Evolutionary conservation across 2,797 vertebrate species (phyloP).

Genomic region (Fistularia commersonii): DNA sequence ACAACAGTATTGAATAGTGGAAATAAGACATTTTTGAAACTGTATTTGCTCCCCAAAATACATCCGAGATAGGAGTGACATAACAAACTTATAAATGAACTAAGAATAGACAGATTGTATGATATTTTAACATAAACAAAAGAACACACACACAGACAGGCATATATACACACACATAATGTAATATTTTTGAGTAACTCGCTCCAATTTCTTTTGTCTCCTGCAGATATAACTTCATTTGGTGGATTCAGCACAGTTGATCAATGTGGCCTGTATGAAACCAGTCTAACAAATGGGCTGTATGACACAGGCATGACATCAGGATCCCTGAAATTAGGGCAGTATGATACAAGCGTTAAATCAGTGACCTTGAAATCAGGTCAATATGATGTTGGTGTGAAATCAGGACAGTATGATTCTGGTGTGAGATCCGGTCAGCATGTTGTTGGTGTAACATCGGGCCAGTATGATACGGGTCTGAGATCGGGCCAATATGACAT

Average conservation of each 20-base stretch:
- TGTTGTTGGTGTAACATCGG: constrained; percentile 5
- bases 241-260: constrained; percentile 43
- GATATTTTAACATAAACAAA: too few relatives aligned
- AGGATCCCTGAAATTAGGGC: constrained; percentile 17
- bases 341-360: constrained; percentile 24
- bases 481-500: constrained; percentile 18
- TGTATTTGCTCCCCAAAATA: too few relatives aligned
- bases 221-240: constrained; percentile 39
- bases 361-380: constrained; percentile 24
- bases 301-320: constrained; percentile 68
- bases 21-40: too few relatives aligned
- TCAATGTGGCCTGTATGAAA: constrained; percentile 78
- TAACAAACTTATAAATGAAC: too few relatives aligned
- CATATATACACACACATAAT: background rate
- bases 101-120: too few relatives aligned
- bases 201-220: constrained; percentile 1
- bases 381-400: constrained; percentile 28
- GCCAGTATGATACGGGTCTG: constrained; percentile 6
- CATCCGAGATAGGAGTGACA: too few relatives aligned
- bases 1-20: too few relatives aligned
- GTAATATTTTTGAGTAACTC: too few relatives aligned
- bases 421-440: constrained; percentile 24
- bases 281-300: constrained; percentile 47
- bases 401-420: constrained; percentile 24
- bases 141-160: background rate